phyloP scores from a whole-genome alignment of 2,888 invertebrate genomes.

The Xylophagus ater region DNA sequence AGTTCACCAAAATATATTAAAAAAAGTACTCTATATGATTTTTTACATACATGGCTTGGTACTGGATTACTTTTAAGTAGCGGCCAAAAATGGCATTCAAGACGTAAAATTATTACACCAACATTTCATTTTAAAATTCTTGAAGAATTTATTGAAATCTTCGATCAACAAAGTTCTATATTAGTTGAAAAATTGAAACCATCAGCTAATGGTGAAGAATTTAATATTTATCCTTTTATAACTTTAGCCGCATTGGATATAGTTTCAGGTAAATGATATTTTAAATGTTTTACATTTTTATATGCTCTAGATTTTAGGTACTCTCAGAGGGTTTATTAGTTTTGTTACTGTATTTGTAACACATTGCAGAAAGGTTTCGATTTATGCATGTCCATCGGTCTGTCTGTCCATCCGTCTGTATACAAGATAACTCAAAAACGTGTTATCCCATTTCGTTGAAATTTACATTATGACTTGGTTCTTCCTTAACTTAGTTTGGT shows the following conservation, averaged over 20 bases:
- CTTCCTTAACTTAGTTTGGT: too few species aligned
- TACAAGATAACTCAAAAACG: too few species aligned
- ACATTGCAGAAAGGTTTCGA: too few species aligned
- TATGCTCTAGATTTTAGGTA: too few species aligned
- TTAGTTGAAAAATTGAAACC: slow-evolving; percentile 43
- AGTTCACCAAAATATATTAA: slow-evolving; percentile 14
- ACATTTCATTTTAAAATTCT: slow-evolving; percentile 65
- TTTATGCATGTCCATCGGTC: too few species aligned
- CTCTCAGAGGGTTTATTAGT: too few species aligned
- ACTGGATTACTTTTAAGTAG: slow-evolving; percentile 16
- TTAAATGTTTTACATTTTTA: too few species aligned
- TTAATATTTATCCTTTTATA: slow-evolving; percentile 52
- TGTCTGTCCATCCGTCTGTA: too few species aligned
- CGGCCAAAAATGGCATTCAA: slow-evolving; percentile 46
- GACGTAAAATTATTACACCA: slow-evolving; percentile 57
- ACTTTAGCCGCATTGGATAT: slow-evolving; percentile 49
- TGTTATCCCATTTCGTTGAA: too few species aligned
- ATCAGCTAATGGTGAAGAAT: slow-evolving; percentile 33
- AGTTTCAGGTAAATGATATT: slow-evolving; percentile 33
- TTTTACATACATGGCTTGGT: slow-evolving; percentile 19
- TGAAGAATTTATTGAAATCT: slow-evolving; percentile 54
- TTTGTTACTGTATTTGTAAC: too few species aligned
- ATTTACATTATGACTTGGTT: too few species aligned
- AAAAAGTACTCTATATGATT: slow-evolving; percentile 21
- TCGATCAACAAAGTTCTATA: slow-evolving; percentile 48